A percentile compares a stretch with the other conserved stretches of the same genome.
These are phyloP conservation scores for Odiellus spinosus DNA, from an alignment of 2,888 invertebrate species.

Conservation along the genomic window DNA sequence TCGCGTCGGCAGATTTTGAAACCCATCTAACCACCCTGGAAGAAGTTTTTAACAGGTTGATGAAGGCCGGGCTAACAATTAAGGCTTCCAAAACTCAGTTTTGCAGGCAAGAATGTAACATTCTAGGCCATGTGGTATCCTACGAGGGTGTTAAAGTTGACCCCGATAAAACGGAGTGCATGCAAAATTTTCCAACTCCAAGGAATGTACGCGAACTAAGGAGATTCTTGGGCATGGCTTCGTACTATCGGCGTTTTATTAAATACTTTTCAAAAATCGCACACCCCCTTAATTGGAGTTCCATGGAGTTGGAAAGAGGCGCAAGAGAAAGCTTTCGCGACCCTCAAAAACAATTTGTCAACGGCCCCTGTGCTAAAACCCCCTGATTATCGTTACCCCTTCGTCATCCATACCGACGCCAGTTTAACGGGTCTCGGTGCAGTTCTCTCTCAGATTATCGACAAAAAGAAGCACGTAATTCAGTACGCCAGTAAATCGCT, in stretches of 20 bases:
- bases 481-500: constrained; percentile 15
- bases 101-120: neutral
- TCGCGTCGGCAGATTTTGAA: neutral
- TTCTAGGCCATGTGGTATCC: neutral
- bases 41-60: neutral
- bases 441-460: neutral
- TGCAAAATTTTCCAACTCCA: too few relatives aligned
- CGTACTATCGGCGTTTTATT: neutral
- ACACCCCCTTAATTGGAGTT: neutral
- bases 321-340: neutral
- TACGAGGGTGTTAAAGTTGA: neutral
- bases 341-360: neutral
- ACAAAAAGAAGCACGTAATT: neutral
- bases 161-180: neutral
- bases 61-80: neutral
- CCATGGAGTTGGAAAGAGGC: neutral
- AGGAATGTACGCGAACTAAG: too few relatives aligned
- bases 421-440: constrained; percentile 25
- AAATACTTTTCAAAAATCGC: neutral
- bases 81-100: neutral
- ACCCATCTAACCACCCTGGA: neutral
- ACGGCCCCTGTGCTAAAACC: neutral
- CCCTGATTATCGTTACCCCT: neutral
- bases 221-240: neutral
- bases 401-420: constrained; percentile 6